A percentile compares a stretch with the other conserved stretches of the same genome.
Conservation (phyloP, 2,888 invertebrate genomes). For the Drosophila borealis region DNA sequence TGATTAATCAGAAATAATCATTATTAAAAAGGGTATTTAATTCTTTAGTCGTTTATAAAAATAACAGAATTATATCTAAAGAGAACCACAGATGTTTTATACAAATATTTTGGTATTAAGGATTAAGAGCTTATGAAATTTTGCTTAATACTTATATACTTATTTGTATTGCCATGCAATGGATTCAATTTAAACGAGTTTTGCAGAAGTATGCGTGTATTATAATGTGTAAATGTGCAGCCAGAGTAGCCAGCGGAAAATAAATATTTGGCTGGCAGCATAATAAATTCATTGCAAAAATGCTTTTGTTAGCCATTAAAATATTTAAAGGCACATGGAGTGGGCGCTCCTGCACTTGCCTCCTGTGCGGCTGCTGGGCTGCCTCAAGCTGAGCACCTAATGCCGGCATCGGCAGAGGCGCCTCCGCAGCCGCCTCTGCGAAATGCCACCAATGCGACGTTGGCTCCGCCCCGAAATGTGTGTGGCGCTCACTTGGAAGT, state of each 20-base stretch:
- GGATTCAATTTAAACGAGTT: background rate
- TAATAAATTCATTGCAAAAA: slow-evolving; percentile 70
- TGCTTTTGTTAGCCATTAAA: slow-evolving; percentile 74
- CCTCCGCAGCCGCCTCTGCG: slow-evolving; percentile 15
- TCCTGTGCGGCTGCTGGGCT: slow-evolving; percentile 24
- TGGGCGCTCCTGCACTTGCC: slow-evolving; percentile 1
- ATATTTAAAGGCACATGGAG: slow-evolving; percentile 59
- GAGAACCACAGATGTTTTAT: too few relatives aligned
- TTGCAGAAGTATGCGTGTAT: slow-evolving; percentile 4
- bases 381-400: slow-evolving; percentile 59
- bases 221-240: slow-evolving; percentile 26
- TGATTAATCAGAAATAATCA: too few relatives aligned
- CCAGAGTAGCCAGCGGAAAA: slow-evolving; percentile 13
- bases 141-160: too few relatives aligned
- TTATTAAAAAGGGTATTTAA: too few relatives aligned
- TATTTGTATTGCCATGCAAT: too few relatives aligned
- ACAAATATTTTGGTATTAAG: too few relatives aligned
- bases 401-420: slow-evolving; percentile 28
- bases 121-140: too few relatives aligned
- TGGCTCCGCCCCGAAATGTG: slow-evolving; percentile 71
- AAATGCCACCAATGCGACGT: slow-evolving; percentile 67
- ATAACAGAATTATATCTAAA: too few relatives aligned
- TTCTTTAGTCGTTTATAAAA: too few relatives aligned
- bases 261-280: slow-evolving; percentile 64
- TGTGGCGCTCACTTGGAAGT: slow-evolving; percentile 65